These are phyloP conservation scores for Sebastes baramenuke DNA, from an alignment of 2,797 vertebrate species.

Conservation along the genomic window DNA sequence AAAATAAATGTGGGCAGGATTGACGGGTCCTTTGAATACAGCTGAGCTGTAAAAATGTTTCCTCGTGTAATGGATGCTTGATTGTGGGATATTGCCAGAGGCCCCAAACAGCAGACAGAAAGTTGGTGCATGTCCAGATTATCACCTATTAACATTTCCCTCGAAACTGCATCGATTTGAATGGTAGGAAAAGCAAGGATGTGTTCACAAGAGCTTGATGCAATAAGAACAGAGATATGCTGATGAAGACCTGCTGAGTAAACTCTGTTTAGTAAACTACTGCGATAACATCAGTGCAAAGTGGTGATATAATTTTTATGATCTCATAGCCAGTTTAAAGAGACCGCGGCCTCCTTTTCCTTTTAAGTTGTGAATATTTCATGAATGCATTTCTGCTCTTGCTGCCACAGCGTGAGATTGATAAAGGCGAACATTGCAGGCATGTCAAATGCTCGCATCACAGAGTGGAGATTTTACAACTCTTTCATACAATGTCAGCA, in stretches of 20 bases:
- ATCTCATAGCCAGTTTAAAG: neutral
- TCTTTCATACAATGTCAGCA: neutral
- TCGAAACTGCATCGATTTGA: neutral
- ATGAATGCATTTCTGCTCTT: neutral
- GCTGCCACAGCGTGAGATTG: neutral
- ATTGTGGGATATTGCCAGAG: conserved; percentile 22
- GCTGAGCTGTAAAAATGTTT: conserved; percentile 1
- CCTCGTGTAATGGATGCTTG: neutral
- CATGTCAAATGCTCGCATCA: neutral
- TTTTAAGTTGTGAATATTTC: neutral
- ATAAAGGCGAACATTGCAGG: neutral
- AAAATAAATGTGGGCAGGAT: conserved; percentile 54
- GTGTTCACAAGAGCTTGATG: neutral
- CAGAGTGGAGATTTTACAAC: neutral
- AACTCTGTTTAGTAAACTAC: neutral
- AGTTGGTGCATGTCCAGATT: neutral
- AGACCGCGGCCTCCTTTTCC: neutral
- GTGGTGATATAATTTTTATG: neutral
- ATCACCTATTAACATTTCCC: neutral
- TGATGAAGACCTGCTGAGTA: neutral
- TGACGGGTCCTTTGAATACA: conserved; percentile 8
- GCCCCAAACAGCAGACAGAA: neutral
- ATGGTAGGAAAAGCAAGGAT: neutral
- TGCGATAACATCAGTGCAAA: neutral
- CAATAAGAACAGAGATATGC: neutral